Percentiles rank a stretch among this genome's conserved stretches.
Conservation (phyloP, 2,113 vertebrate species). For the Chauna torquata region DNA sequence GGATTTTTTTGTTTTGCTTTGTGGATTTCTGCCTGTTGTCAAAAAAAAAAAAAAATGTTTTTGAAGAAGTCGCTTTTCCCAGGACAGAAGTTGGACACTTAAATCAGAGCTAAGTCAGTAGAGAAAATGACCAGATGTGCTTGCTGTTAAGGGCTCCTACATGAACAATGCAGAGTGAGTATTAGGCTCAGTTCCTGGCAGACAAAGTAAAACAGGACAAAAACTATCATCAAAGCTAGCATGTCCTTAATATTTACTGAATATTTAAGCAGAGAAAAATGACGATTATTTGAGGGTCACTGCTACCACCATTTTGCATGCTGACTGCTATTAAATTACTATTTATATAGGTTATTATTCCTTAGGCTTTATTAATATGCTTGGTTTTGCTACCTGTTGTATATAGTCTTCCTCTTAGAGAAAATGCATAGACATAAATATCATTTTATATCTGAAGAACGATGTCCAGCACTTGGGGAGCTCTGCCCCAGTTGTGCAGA, state of each 20-base stretch:
- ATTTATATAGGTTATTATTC: not conserved
- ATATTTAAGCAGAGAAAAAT: not conserved
- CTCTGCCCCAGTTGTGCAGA: not conserved
- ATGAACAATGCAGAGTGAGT: not conserved
- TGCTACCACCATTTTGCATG: not conserved
- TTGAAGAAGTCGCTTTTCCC: not conserved
- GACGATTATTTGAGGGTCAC: not conserved
- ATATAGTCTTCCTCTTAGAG: not conserved
- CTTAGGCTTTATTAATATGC: too few species aligned
- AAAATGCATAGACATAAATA: not conserved
- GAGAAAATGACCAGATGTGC: not conserved
- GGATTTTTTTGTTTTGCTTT: not conserved
- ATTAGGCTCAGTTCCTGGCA: not conserved
- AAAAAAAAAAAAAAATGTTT: not conserved
- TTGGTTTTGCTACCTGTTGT: not conserved
- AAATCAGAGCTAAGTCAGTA: not conserved
- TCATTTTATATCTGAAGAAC: not conserved
- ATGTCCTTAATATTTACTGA: not conserved
- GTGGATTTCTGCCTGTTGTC: not conserved
- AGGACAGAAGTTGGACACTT: not conserved
- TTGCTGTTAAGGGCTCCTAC: not conserved
- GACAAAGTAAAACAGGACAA: not conserved
- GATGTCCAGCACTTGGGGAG: not conserved
- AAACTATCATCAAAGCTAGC: not conserved
- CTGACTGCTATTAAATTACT: not conserved